Conservation (phyloP, 2,888 invertebrate genomes). For the Melinaea marsaeus region DNA sequence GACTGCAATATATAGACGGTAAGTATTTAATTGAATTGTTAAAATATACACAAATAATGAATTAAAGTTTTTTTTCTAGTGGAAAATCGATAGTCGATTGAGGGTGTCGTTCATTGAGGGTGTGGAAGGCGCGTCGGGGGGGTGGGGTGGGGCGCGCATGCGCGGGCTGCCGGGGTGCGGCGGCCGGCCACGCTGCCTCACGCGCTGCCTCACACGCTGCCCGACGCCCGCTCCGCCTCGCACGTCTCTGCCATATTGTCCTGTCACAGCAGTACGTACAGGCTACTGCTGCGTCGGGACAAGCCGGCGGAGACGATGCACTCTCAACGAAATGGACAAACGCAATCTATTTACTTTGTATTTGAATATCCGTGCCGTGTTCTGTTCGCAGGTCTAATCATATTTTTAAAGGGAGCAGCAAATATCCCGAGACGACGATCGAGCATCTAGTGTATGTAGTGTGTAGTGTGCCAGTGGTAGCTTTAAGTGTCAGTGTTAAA, state of each 20-base stretch:
- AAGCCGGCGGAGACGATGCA: constrained; percentile 74
- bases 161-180: constrained; percentile 58
- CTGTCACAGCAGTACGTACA: constrained; percentile 97
- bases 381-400: constrained; percentile 44
- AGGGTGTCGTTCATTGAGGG: constrained; percentile 67
- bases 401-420: constrained; percentile 24
- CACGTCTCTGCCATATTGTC: constrained; percentile 93
- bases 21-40: constrained; percentile 21
- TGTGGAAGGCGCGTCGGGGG: constrained; percentile 46
- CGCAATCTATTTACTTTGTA: constrained; percentile 10
- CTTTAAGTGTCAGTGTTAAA: constrained; percentile 27
- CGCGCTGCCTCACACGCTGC: constrained; percentile 75
- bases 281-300: constrained; percentile 96
- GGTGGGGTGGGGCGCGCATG: constrained; percentile 56
- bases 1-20: not conserved
- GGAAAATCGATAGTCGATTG: constrained; percentile 74
- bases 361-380: constrained; percentile 30
- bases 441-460: constrained; percentile 6
- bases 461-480: constrained; percentile 9
- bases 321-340: constrained; percentile 33
- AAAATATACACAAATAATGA: constrained; percentile 42
- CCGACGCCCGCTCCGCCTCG: constrained; percentile 63
- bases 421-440: not conserved
- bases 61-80: constrained; percentile 49
- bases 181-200: constrained; percentile 56